These are phyloP conservation scores for Cardiocondyla obscurior DNA, from an alignment of 1,140 invertebrate genomes.

Conservation along the genomic window DNA sequence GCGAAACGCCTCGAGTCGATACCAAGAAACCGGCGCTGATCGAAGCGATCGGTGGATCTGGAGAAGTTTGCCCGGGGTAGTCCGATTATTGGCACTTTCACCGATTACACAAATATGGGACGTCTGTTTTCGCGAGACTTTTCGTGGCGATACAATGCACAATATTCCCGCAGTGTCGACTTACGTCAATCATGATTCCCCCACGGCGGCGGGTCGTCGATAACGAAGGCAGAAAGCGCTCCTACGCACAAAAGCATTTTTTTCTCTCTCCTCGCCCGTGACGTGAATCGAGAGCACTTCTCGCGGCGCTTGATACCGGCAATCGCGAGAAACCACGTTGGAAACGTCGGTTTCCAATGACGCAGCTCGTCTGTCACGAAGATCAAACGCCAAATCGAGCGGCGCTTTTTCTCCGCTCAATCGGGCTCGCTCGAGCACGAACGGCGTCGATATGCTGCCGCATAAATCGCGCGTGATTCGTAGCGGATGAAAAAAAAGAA, in stretches of 20 bases:
- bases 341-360: constrained; percentile 46
- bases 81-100: constrained; percentile 62
- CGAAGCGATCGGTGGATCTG: constrained; percentile 7
- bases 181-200: not conserved
- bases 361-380: constrained; percentile 26
- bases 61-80: not conserved
- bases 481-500: not conserved
- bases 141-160: not conserved
- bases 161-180: not conserved
- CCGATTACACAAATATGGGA: constrained; percentile 46
- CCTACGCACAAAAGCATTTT: not conserved
- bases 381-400: not conserved
- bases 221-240: not conserved
- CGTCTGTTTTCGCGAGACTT: constrained; percentile 25
- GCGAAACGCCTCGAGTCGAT: not conserved
- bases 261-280: not conserved
- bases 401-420: constrained; percentile 22
- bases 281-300: not conserved
- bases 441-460: not conserved
- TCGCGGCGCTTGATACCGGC: not conserved
- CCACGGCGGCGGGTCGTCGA: not conserved
- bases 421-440: constrained; percentile 8
- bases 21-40: constrained; percentile 21
- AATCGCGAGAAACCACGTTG: constrained; percentile 28
- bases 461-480: not conserved